Percentiles rank a stretch among this genome's conserved stretches.
These are phyloP conservation scores for Ancistrus triradiatus DNA, from an alignment of 2,113 vertebrate genomes.

Conservation along the genomic window DNA sequence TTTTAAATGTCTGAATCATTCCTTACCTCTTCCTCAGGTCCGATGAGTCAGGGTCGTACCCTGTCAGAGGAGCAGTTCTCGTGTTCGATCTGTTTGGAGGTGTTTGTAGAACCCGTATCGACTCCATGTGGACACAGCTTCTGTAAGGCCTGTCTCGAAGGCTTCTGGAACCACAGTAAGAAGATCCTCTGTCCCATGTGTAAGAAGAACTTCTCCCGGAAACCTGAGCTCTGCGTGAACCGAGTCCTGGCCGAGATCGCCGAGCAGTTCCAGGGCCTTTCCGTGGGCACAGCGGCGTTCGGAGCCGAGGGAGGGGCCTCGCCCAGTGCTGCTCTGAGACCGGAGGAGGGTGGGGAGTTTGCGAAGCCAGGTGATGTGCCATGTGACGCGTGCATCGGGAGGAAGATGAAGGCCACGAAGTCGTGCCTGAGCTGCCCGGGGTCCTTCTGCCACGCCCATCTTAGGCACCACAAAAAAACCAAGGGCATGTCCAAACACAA, in stretches of 20 bases:
- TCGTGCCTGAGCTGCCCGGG: constrained; percentile 73
- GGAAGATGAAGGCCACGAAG: constrained; percentile 72
- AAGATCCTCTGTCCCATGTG: constrained; percentile 79
- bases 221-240: constrained; percentile 74
- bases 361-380: constrained; percentile 64
- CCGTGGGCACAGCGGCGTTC: neutral
- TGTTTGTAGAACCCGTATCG: constrained; percentile 81
- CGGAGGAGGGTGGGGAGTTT: constrained; percentile 40
- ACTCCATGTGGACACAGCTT: constrained; percentile 89
- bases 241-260: constrained; percentile 73
- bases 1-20: no score
- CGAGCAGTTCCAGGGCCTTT: constrained; percentile 59
- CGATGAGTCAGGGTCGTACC: constrained; percentile 36
- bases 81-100: constrained; percentile 87
- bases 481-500: constrained; percentile 63
- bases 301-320: neutral
- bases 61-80: constrained; percentile 77
- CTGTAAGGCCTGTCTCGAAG: constrained; percentile 77
- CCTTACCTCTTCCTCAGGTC: neutral
- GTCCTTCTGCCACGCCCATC: constrained; percentile 72
- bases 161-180: constrained; percentile 70
- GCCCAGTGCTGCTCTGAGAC: neutral
- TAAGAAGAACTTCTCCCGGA: constrained; percentile 64
- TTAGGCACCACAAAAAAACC: constrained; percentile 69
- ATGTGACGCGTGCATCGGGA: constrained; percentile 73